Conservation (phyloP, 1,140 invertebrate species). For the Achroia grisella region DNA sequence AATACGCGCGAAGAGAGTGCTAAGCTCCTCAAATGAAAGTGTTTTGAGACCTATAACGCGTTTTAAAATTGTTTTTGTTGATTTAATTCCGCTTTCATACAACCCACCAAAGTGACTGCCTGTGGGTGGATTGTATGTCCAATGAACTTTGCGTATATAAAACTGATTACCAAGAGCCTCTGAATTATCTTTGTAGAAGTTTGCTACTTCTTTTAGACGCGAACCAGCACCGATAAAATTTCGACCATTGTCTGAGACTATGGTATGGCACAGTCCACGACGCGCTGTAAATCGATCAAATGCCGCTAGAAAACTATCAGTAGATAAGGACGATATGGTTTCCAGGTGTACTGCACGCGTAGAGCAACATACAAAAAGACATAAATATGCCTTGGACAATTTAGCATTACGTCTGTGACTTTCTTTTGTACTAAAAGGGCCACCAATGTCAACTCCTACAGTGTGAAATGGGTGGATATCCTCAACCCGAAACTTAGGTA, state of each 20-base stretch:
- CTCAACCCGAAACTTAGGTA: not conserved
- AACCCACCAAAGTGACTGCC: not conserved
- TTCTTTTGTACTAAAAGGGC: not conserved
- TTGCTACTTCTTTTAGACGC: not conserved
- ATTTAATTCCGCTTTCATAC: not conserved
- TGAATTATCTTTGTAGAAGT: not conserved
- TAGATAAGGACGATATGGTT: not conserved
- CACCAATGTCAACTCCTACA: not conserved
- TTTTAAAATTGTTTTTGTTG: not conserved
- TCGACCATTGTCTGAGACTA: slow-evolving; percentile 50
- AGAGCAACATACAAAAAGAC: not conserved
- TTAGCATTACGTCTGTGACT: not conserved
- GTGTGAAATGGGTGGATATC: slow-evolving; percentile 18
- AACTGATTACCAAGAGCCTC: no score
- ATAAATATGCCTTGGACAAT: not conserved
- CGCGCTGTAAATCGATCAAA: not conserved
- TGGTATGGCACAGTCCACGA: slow-evolving; percentile 4
- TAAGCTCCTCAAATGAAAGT: slow-evolving; percentile 1
- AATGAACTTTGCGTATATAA: not conserved
- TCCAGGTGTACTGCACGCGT: not conserved
- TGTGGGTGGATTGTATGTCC: not conserved
- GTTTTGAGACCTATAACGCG: not conserved
- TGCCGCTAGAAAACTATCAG: not conserved
- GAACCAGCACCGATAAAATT: slow-evolving; percentile 32
- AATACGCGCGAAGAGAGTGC: not conserved